Conservation (phyloP, 2,797 vertebrate species). For the Odontamblyopus rebecca region DNA sequence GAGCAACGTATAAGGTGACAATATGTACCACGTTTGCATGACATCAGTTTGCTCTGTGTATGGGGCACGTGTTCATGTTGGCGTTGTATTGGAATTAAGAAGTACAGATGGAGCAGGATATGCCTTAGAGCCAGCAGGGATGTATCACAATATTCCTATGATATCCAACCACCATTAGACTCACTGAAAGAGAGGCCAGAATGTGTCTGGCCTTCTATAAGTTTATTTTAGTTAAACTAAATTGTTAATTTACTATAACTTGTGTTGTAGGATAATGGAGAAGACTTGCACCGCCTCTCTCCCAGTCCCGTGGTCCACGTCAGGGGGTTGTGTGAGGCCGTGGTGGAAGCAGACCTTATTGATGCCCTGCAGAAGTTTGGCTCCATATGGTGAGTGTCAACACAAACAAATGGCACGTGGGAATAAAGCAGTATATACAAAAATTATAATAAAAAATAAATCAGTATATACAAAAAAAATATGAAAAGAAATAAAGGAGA, state of each 20-base stretch:
- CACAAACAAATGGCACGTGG: too few relatives aligned
- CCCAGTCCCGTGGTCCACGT: slow-evolving; percentile 96
- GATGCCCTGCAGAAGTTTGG: slow-evolving; percentile 95
- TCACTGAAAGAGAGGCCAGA: not conserved
- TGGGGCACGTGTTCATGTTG: slow-evolving; percentile 6
- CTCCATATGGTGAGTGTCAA: slow-evolving; percentile 86
- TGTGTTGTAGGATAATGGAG: slow-evolving; percentile 69
- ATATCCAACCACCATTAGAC: not conserved
- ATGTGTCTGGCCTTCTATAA: not conserved
- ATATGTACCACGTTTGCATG: not conserved
- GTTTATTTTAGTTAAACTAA: too few relatives aligned
- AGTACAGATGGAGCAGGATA: not conserved
- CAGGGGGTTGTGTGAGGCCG: slow-evolving; percentile 91
- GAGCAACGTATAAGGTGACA: slow-evolving; percentile 52
- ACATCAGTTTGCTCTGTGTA: not conserved
- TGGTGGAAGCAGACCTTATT: slow-evolving; percentile 95
- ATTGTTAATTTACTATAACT: slow-evolving; percentile 4
- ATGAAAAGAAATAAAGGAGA: too few relatives aligned
- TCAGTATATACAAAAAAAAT: not conserved
- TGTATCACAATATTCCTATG: not conserved
- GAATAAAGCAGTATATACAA: too few relatives aligned
- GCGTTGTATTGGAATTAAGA: not conserved
- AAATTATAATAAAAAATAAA: too few relatives aligned
- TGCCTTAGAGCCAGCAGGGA: not conserved
- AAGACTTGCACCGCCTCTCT: slow-evolving; percentile 86